phyloP scores from a whole-genome alignment of 2,888 invertebrate species.

The Gastracanthus pulcherrimus region DNA sequence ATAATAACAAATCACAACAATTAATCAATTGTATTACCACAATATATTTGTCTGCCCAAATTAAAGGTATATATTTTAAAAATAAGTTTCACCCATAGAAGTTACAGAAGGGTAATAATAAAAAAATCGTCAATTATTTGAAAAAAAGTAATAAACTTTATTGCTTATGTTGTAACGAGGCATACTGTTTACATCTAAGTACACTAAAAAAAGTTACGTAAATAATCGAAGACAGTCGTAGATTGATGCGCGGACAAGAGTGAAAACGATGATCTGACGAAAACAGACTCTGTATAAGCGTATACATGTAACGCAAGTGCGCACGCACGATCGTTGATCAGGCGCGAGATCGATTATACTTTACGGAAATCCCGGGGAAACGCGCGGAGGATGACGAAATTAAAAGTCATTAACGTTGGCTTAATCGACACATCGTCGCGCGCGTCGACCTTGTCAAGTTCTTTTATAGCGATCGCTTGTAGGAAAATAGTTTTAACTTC shows the following conservation, averaged over 20 bases:
- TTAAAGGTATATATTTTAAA: too few relatives aligned
- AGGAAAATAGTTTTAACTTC: constrained; percentile 1
- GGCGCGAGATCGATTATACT: constrained; percentile 20
- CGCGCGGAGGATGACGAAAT: constrained; percentile 9
- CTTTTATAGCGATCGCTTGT: constrained; percentile 9
- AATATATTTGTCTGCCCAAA: too few relatives aligned
- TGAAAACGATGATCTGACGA: constrained; percentile 1
- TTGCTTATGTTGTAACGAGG: constrained; percentile 9
- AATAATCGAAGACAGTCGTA: constrained; percentile 8
- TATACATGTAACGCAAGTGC: background rate
- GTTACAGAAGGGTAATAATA: background rate
- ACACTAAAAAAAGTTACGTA: constrained; percentile 8
- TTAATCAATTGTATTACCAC: too few relatives aligned
- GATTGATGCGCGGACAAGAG: background rate
- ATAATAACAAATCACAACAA: too few relatives aligned
- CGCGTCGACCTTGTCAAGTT: constrained; percentile 9
- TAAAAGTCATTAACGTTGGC: constrained; percentile 29
- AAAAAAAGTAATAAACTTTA: constrained; percentile 34
- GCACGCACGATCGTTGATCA: background rate
- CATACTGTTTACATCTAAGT: background rate
- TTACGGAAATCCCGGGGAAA: constrained; percentile 23
- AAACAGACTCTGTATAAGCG: background rate
- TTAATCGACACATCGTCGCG: constrained; percentile 1
- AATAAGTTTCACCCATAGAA: too few relatives aligned
- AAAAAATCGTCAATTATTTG: background rate